phyloP scores from a whole-genome alignment of 2,888 invertebrate genomes.

The Drosophila histrio region DNA sequence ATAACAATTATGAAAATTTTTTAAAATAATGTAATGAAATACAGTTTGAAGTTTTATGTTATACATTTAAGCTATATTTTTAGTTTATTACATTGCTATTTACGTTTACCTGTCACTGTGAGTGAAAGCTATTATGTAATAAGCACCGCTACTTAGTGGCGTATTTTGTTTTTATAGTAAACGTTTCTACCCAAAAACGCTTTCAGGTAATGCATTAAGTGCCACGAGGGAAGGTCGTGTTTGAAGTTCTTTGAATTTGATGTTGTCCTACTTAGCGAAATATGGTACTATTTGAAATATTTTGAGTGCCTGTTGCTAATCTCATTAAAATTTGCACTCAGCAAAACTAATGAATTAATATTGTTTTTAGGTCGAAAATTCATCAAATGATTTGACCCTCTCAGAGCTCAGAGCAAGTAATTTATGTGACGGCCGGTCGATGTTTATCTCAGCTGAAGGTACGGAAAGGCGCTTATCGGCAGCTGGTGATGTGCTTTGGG shows the following conservation, averaged over 20 bases:
- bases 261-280: conserved; percentile 43
- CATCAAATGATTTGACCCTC: conserved; percentile 17
- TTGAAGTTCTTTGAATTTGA: conserved; percentile 70
- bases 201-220: conserved; percentile 22
- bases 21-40: too few relatives aligned
- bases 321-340: conserved; percentile 66
- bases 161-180: conserved; percentile 70
- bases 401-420: conserved; percentile 38
- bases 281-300: conserved; percentile 14
- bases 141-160: conserved; percentile 73
- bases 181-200: conserved; percentile 10
- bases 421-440: conserved; percentile 63
- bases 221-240: conserved; percentile 24
- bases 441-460: conserved; percentile 49
- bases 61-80: background rate
- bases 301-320: conserved; percentile 45
- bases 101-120: conserved; percentile 49
- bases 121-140: conserved; percentile 68
- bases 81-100: background rate
- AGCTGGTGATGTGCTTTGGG: conserved; percentile 31
- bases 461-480: conserved; percentile 58
- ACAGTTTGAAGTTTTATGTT: too few relatives aligned
- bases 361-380: conserved; percentile 23
- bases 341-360: conserved; percentile 71
- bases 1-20: too few relatives aligned